Evolutionary conservation across 2,113 vertebrate species (phyloP), one percentile per base, ranked within the genome.

Genomic region (Pseudorhombus dupliciocellatus): DNA sequence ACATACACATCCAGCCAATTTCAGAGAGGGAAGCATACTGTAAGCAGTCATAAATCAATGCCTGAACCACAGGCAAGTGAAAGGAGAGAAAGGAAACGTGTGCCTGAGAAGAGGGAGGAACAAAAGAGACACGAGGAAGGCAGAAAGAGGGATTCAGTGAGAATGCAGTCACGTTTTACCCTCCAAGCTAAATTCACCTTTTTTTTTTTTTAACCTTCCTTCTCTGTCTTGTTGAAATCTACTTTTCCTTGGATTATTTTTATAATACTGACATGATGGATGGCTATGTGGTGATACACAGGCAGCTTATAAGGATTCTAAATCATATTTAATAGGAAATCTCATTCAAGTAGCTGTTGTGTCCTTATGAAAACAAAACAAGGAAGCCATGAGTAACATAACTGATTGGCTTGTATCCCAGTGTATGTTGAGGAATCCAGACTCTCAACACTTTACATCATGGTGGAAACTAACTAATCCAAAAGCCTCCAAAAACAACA

Each of bases 41-140:
- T 75, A 56, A 40, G 72, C 31, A 66, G 53, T 24, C 77, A 84
- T 89, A 87, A 89, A 89, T 89, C 85, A 88, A 66, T 37, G 42
- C 55, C 52, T 54, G 72, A 64, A 71, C 31, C 60, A 54, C 22
- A 75, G 42, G 15, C 42, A 46, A 15, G 15, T 46, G 42, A 46
- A 46, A 18, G 42, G 42, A 46, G 16, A 15, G 73, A 75, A 74
- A 79, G 74, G 60, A 25, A 68, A 52, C 31, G 61, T 22, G 28
- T 10, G 21, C 24, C 21, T 14, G 31, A 59, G 61, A 63, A 22
- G 50, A 59, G 22, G 54, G 63, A 46, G 55, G 71, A 80, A 67
- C 24, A 75, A 66, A 64, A 64, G 65, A 69, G 66, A 80, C 58
- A 59, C 44, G 34, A 42, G 26, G 60, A 54, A 26, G 14, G 6